Percentiles rank a stretch among this genome's conserved stretches.
Conservation (phyloP, 2,888 invertebrate species). For the Dyspetes luteomarginatus region DNA sequence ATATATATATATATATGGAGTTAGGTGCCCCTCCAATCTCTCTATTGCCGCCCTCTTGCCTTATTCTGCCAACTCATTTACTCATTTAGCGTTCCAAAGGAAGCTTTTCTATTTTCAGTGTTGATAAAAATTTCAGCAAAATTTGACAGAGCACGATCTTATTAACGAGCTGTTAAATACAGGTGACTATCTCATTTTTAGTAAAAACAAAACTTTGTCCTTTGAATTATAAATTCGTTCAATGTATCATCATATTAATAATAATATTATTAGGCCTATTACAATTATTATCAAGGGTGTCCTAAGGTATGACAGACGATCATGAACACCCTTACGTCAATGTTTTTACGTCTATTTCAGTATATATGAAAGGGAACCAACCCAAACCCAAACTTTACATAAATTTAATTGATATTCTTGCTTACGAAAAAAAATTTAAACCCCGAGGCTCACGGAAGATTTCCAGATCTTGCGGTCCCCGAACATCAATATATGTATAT, state of each 20-base stretch:
- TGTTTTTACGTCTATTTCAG: no score
- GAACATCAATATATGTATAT: conserved; percentile 9
- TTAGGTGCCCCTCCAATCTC: neutral
- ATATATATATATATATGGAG: neutral
- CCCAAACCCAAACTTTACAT: neutral
- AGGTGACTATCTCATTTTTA: no score
- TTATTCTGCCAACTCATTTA: conserved; percentile 40
- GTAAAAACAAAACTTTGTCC: no score
- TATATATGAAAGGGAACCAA: no score
- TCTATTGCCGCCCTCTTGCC: conserved; percentile 6
- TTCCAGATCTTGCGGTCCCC: conserved; percentile 9
- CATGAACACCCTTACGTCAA: neutral
- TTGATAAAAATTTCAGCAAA: conserved; percentile 33
- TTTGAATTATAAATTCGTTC: neutral
- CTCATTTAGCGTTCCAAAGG: conserved; percentile 14
- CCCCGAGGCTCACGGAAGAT: neutral
- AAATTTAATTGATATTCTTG: neutral
- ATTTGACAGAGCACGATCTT: conserved; percentile 19
- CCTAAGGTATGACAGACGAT: neutral
- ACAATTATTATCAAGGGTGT: neutral
- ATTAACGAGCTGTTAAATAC: conserved; percentile 29
- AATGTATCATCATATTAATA: neutral
- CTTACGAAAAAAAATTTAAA: neutral
- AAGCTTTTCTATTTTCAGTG: conserved; percentile 19
- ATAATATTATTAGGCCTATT: no score